Percentiles rank a stretch among this genome's conserved stretches.
Conservation (phyloP, 2,888 invertebrate species). For the Pimpla rufipes region DNA sequence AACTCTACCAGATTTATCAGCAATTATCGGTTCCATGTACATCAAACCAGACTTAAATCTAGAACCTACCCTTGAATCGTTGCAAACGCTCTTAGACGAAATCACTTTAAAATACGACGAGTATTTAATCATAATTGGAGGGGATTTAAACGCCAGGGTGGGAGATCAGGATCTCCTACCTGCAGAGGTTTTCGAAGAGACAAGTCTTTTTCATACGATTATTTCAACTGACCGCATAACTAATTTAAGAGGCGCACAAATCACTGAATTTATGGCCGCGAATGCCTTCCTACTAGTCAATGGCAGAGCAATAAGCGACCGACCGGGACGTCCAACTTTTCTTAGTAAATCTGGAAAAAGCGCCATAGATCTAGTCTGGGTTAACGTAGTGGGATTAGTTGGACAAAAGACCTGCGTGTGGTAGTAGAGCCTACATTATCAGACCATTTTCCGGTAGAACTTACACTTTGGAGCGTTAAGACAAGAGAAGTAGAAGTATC, state of each 20-base stretch:
- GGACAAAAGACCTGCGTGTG: constrained; percentile 18
- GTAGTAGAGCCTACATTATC: constrained; percentile 2
- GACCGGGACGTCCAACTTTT: constrained; percentile 18
- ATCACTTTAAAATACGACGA: not conserved
- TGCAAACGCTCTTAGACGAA: constrained; percentile 22
- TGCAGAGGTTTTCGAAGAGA: constrained; percentile 13
- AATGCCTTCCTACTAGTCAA: constrained; percentile 22
- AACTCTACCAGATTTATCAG: constrained; percentile 16
- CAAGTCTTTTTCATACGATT: not conserved
- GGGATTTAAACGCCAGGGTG: constrained; percentile 20
- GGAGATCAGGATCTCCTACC: constrained; percentile 25
- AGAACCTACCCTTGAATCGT: constrained; percentile 8
- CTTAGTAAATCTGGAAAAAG: not conserved
- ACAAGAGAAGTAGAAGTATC: not conserved
- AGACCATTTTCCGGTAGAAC: constrained; percentile 23
- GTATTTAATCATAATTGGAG: not conserved
- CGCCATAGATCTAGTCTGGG: constrained; percentile 25
- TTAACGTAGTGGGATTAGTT: not conserved
- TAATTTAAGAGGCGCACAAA: constrained; percentile 21
- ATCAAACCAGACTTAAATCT: constrained; percentile 13
- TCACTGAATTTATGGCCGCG: constrained; percentile 17
- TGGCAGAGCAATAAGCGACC: constrained; percentile 31
- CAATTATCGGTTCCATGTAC: constrained; percentile 22
- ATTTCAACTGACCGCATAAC: constrained; percentile 5
- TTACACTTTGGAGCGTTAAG: constrained; percentile 16